Evolutionary conservation across 2,797 vertebrate genomes (phyloP).

Genomic region (Paratrypauchen microcephalus): DNA sequence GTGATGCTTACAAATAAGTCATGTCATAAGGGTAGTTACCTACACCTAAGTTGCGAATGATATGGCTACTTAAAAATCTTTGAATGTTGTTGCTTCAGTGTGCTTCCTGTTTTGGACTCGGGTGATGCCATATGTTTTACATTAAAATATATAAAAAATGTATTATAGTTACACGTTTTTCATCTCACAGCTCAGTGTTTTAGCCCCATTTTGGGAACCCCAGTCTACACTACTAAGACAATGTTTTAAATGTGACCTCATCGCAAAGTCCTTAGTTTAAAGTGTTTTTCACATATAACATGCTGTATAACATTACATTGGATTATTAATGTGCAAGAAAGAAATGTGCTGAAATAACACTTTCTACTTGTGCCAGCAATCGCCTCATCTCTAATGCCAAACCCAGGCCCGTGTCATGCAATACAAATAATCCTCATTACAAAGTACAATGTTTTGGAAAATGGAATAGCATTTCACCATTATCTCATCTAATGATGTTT

Average conservation of each 20-base stretch:
- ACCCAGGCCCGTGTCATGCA: background rate
- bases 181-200: background rate
- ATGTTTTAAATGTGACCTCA: background rate
- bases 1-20: no score
- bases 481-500: constrained; percentile 4
- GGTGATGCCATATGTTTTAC: no score
- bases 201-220: background rate
- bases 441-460: background rate
- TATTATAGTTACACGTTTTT: background rate
- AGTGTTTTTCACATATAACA: background rate
- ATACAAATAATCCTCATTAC: constrained; percentile 1
- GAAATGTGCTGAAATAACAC: background rate
- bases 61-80: no score
- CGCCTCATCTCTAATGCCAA: background rate
- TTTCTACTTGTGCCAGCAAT: constrained; percentile 4
- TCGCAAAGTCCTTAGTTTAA: background rate
- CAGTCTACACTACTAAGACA: background rate
- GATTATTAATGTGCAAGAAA: background rate
- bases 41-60: no score
- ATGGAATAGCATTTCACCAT: constrained; percentile 3
- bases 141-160: no score
- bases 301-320: background rate
- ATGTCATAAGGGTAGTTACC: no score
- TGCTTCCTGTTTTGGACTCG: no score
- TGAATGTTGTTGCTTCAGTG: no score